A percentile compares a stretch with the other conserved stretches of the same genome.
Evolutionary conservation across 2,888 invertebrate species (phyloP).

Genomic region (Drosophila maculinotata): DNA sequence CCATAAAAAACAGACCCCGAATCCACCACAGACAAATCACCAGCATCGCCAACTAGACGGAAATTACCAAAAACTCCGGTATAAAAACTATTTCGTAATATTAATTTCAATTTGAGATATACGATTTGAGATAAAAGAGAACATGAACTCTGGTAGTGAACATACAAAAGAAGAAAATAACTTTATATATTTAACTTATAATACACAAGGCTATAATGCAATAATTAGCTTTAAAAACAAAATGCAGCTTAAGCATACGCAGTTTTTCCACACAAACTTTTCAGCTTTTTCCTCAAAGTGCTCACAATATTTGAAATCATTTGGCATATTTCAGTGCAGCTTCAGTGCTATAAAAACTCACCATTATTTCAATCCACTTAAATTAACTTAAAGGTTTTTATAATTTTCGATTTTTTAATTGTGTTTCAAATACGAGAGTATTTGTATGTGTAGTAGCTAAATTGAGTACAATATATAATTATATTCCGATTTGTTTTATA

Average conservation of each 20-base stretch:
- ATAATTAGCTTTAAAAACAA: conserved; percentile 61
- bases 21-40: conserved; percentile 90
- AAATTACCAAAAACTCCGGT: conserved; percentile 99
- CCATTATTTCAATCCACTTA: conserved; percentile 47
- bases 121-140: conserved; percentile 45
- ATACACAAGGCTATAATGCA: conserved; percentile 56
- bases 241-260: conserved; percentile 75
- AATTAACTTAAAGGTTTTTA: conserved; percentile 25
- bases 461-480: conserved; percentile 41
- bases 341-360: conserved; percentile 55
- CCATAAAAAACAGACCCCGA: conserved; percentile 90
- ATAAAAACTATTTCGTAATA: conserved; percentile 88
- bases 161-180: conserved; percentile 24
- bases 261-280: conserved; percentile 63
- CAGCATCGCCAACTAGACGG: conserved; percentile 95
- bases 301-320: conserved; percentile 55
- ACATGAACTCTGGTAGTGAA: conserved; percentile 42
- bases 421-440: conserved; percentile 41
- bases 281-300: conserved; percentile 68
- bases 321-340: conserved; percentile 63
- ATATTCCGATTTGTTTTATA: conserved; percentile 36
- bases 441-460: conserved; percentile 62
- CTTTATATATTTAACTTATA: conserved; percentile 28
- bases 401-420: conserved; percentile 29
- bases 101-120: conserved; percentile 62